Conservation (phyloP, 1,140 invertebrate species). For the Euschistus heros region DNA sequence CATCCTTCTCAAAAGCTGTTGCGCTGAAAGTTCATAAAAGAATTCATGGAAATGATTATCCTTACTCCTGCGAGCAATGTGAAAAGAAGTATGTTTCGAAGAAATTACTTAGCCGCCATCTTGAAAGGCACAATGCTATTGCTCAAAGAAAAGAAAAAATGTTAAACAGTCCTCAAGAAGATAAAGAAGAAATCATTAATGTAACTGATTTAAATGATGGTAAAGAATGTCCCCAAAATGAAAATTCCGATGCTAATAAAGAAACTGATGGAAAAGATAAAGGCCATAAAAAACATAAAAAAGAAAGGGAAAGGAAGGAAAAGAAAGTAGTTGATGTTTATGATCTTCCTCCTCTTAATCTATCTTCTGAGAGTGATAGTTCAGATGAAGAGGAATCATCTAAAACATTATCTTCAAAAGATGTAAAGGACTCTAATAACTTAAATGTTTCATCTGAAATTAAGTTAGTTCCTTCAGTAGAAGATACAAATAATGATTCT, state of each 20-base stretch:
- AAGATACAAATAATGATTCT: neutral
- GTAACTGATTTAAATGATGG: constrained; percentile 34
- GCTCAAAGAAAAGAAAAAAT: constrained; percentile 18
- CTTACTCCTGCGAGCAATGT: constrained; percentile 61
- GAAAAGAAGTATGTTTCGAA: constrained; percentile 67
- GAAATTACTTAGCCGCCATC: constrained; percentile 61
- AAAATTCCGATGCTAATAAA: constrained; percentile 33
- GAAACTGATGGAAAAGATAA: constrained; percentile 24
- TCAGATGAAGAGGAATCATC: constrained; percentile 47
- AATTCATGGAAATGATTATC: constrained; percentile 56
- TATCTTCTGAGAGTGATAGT: constrained; percentile 63
- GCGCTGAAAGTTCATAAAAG: constrained; percentile 70
- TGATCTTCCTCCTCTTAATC: constrained; percentile 66
- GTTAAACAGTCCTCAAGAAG: neutral
- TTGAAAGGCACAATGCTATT: constrained; percentile 38
- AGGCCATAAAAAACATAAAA: constrained; percentile 28
- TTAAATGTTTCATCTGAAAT: neutral
- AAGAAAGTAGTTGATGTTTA: constrained; percentile 45
- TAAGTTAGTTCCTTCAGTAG: neutral
- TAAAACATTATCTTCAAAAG: constrained; percentile 12
- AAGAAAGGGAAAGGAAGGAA: constrained; percentile 30
- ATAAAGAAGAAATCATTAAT: constrained; percentile 32
- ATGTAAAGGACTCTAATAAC: neutral
- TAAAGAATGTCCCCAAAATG: constrained; percentile 32
- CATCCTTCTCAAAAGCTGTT: constrained; percentile 61